Evolutionary conservation across 2,797 vertebrate genomes (phyloP).

Genomic region (Liasis olivaceus): DNA sequence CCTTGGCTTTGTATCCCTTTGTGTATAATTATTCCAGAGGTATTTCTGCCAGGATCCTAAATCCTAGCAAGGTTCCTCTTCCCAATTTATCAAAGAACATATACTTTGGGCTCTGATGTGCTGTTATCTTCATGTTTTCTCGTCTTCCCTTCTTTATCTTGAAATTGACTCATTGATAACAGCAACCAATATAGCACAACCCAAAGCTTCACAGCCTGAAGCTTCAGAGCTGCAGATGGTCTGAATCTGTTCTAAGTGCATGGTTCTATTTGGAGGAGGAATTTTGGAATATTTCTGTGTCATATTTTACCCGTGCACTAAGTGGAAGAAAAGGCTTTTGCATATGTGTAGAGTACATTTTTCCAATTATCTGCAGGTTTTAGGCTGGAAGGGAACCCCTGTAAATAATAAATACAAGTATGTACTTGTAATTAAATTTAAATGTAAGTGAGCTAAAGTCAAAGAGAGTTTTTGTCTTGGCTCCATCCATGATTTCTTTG

Average conservation of each 20-base stretch:
- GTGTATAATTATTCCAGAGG: slow-evolving; percentile 8
- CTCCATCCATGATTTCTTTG: background rate
- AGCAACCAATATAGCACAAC: background rate
- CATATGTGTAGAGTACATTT: background rate
- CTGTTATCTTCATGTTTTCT: background rate
- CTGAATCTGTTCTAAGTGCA: background rate
- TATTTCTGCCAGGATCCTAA: background rate
- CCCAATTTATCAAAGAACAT: background rate
- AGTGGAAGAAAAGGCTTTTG: background rate
- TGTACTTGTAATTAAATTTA: background rate
- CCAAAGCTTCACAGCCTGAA: background rate
- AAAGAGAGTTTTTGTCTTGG: background rate
- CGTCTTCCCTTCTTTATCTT: background rate
- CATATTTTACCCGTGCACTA: background rate
- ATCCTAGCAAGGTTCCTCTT: slow-evolving; percentile 12
- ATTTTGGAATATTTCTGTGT: background rate
- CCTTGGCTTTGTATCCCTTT: background rate
- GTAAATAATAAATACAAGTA: background rate
- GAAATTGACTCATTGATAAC: background rate
- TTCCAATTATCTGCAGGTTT: background rate
- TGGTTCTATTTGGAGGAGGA: background rate
- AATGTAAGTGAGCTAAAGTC: background rate
- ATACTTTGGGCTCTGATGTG: background rate
- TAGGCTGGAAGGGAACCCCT: background rate
- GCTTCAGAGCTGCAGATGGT: background rate